Base-by-base conservation (phyloP, 2,888 invertebrate species). In the Onchidella celtica region DNA sequence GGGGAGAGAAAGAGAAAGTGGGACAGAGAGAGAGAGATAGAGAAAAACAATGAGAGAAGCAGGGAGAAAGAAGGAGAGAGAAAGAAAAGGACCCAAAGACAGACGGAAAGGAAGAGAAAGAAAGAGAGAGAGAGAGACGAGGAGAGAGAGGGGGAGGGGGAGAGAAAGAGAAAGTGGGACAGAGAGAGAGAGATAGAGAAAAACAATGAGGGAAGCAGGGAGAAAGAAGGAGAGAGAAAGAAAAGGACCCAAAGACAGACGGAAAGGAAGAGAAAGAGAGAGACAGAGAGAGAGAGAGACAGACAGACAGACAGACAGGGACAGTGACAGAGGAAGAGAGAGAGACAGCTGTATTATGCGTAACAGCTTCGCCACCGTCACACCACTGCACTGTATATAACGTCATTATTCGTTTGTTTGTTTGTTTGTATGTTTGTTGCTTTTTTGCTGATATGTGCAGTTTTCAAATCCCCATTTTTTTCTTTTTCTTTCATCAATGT, bases 361-460 rank as follows among this genome's bases (percentile, higher is more conserved):
- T n/a, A n/a, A n/a, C n/a, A n/a, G n/a, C n/a, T n/a, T n/a, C n/a
- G n/a, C n/a, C n/a, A n/a, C n/a, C n/a, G n/a, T n/a, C n/a, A n/a
- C n/a, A n/a, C n/a, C n/a, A n/a, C n/a, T n/a, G n/a, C n/a, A n/a
- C n/a, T n/a, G n/a, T n/a, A n/a, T n/a, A n/a, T n/a, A n/a, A n/a
- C n/a, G n/a, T n/a, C n/a, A n/a, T n/a, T 32, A 24, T 59, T n/a
- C 24, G 59, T 59, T n/a, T 59, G 59, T 59, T n/a, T 59, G 59
- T 59, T n/a, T 59, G 59, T 59, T n/a, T 59, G 59, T 59, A 59
- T 59, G 59, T 59, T n/a, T 21, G 59, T n/a, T 21, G 24, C 61
- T 4, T 61, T n/a, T 21, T n/a, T n/a, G n/a, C n/a, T 4, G 14
- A 14, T 6, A 24, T 14, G n/a, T 14, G 61, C 3, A 61, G n/a